Conservation (phyloP, 1,140 invertebrate species). For the Myzus persicae region DNA sequence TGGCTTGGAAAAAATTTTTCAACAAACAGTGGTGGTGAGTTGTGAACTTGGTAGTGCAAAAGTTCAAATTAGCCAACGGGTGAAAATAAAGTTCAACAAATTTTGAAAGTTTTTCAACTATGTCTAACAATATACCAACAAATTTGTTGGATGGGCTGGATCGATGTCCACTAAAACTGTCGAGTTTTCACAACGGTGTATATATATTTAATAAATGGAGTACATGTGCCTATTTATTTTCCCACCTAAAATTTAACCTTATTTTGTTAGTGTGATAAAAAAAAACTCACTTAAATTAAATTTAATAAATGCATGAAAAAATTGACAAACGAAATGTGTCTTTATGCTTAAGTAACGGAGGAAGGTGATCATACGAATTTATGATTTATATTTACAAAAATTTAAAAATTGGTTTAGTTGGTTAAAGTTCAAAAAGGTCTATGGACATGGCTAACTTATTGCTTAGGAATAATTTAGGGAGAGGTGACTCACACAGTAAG, state of each 20-base stretch:
- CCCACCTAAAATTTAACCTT: no score
- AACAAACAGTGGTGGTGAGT: not conserved
- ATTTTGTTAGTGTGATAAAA: not conserved
- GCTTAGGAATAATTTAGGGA: not conserved
- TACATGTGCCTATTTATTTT: no score
- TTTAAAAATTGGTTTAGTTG: not conserved
- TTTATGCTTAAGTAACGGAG: not conserved
- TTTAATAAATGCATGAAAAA: not conserved
- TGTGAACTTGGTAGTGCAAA: not conserved
- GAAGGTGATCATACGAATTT: not conserved
- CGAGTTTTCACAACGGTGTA: not conserved
- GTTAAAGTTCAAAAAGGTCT: not conserved
- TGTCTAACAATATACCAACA: not conserved
- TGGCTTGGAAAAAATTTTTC: not conserved
- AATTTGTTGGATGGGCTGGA: not conserved
- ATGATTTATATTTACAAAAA: not conserved
- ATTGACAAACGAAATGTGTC: no score
- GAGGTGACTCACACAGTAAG: no score
- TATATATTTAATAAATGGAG: not conserved
- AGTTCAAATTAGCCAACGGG: not conserved
- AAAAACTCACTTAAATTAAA: not conserved
- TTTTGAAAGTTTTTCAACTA: not conserved
- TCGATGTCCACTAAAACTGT: not conserved
- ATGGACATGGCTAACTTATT: not conserved
- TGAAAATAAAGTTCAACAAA: not conserved